phyloP scores from a whole-genome alignment of 1,140 invertebrate genomes.

The Heliconius hewitsoni region DNA sequence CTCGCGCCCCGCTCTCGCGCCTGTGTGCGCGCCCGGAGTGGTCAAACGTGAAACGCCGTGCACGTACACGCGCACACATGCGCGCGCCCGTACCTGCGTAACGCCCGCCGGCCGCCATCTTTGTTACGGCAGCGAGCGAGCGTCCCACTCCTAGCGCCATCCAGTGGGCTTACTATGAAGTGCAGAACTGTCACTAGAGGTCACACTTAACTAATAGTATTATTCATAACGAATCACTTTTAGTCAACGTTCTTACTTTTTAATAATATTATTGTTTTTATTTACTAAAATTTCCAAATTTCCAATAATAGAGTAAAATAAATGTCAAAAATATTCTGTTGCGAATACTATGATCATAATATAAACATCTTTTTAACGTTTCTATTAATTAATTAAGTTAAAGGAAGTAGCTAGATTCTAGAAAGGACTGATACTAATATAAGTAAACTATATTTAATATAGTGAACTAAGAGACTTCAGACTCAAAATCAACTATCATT shows the following conservation, averaged over 20 bases:
- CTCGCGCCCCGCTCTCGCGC: slow-evolving; percentile 38
- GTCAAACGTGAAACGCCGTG: slow-evolving; percentile 80
- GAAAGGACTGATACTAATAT: background rate
- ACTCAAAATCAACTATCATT: no score
- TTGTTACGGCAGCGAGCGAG: slow-evolving; percentile 65
- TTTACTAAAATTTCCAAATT: background rate
- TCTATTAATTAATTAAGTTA: background rate
- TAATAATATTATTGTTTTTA: background rate
- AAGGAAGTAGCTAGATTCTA: background rate
- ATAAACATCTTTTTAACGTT: background rate
- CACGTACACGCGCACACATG: slow-evolving; percentile 71
- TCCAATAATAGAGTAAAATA: background rate
- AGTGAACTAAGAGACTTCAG: no score
- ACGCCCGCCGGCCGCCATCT: slow-evolving; percentile 75
- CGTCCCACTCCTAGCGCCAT: slow-evolving; percentile 51
- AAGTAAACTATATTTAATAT: background rate
- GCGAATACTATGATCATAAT: background rate
- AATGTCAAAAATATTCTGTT: background rate
- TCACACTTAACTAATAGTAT: background rate
- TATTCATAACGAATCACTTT: background rate
- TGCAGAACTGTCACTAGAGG: slow-evolving; percentile 15
- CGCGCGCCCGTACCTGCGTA: slow-evolving; percentile 63
- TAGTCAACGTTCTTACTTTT: background rate
- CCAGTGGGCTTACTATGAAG: slow-evolving; percentile 40
- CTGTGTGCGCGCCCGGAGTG: slow-evolving; percentile 72